Evolutionary conservation across 23 tunicate species (phyloP), one percentile per base, ranked within the genome.

Genomic region (Halocynthia roretzi): DNA sequence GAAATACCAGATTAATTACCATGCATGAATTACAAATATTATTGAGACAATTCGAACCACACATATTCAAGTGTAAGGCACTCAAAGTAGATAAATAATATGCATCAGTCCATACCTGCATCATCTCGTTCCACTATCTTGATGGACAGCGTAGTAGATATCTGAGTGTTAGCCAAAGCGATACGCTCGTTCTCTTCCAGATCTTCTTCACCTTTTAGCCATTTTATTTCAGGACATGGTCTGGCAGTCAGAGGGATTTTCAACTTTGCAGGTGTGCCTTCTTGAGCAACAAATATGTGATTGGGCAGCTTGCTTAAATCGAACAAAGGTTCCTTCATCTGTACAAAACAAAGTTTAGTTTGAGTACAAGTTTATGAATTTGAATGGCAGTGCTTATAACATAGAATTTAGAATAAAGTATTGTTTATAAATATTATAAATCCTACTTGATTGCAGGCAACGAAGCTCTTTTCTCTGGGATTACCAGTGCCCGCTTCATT

Each of bases 221-320:
- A 92, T 55, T 80, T 86, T 8, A 92, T 70, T 60, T 63, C 76
- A 5, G 98, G 98, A 50, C 51, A 69, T 5, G 98, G 98, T 9
- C 54, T 19, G 6, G 93, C 98, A 65, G 83, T 67, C 64, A 92
- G 70, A 56, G 98, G 87, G 7, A 89, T 56, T 62, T 83, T 89
- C 72, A 89, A 65, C 65, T 89, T 89, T 10, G 78, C 84, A 5
- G 96, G 81, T 9, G 85, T 82, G 20, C 96, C 96, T 66, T 89
- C 96, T 5, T 88, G 85, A 9, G 96, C 88, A 11, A 52, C 54
- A 70, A 83, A 89, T 10, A 83, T 89, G 53, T 83, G 61, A 51
- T 80, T 80, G 6, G 96, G 74, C 19, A 89, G 66, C 61, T 84
- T 54, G 40, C 57, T 48, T 21, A 73, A 53, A 53, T 73, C 78